Evolutionary conservation across 2,797 vertebrate species (phyloP).

Genomic region (Emydoidea blandingii): DNA sequence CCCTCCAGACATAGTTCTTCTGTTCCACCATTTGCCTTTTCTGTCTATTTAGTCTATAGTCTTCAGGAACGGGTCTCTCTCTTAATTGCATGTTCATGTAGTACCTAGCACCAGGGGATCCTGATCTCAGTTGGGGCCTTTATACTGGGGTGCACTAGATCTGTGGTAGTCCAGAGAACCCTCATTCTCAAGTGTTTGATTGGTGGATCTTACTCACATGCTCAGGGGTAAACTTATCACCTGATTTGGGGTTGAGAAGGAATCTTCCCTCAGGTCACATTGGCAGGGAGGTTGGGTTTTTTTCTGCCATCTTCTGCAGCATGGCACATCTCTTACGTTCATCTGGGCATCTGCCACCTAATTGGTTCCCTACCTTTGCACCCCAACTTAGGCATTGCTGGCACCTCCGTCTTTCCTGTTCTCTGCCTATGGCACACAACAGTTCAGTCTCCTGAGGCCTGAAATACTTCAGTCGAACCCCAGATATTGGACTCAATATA

Average conservation of each 20-base stretch:
- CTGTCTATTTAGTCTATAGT: background rate
- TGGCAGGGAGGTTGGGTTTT: background rate
- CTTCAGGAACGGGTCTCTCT: background rate
- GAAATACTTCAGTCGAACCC: background rate
- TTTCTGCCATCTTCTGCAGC: background rate
- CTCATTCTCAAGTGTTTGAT: background rate
- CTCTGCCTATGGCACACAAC: background rate
- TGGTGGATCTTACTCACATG: background rate
- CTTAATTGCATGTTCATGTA: background rate
- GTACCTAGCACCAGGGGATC: background rate
- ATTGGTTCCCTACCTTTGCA: background rate
- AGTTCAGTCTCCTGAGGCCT: background rate
- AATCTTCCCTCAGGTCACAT: background rate
- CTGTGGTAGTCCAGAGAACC: background rate
- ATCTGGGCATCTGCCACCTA: too few relatives aligned
- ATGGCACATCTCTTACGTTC: too few relatives aligned
- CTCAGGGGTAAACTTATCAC: background rate
- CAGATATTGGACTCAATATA: background rate
- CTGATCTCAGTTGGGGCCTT: background rate
- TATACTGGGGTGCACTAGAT: background rate
- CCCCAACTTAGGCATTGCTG: background rate
- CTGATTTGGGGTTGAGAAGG: background rate
- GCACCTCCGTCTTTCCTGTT: background rate
- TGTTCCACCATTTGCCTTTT: background rate
- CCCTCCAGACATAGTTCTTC: background rate